Evolutionary conservation across 2,797 vertebrate genomes (phyloP), one percentile per base, ranked within the genome.

Genomic region (Tokudaia muenninki): DNA sequence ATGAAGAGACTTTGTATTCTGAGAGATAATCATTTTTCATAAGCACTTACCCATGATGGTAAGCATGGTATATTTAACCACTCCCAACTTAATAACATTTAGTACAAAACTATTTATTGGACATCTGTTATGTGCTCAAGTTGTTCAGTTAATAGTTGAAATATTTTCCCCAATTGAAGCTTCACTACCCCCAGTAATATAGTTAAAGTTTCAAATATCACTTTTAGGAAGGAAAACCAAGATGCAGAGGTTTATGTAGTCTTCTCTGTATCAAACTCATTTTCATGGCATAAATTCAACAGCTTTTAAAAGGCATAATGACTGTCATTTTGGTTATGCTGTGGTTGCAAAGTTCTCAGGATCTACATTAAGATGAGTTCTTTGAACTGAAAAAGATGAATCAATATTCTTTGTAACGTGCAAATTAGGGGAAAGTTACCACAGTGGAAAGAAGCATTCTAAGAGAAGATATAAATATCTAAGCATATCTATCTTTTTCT

Each of bases 341-440:
- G 21, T 78, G 26, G 6, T 94, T 94, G 13, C n/a, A 81, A 91
- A 79, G 47, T 92, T 78, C n/a, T 82, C 47, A 41, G 29, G 80
- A 72, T 81, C 92, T 94, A 89, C 16, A 89, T 24, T 26, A 92
- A 79, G 34, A 75, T 81, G 4, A 0, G 1, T 84, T 92, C 47
- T 93, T 84, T 86, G 44, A 96, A 84, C 81, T 77, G 55, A 88
- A 29, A 96, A 83, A 86, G 70, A 86, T 79, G 72, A 57, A 82
- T 95, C n/a, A 81, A 89, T 94, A 93, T 90, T 96, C 34, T 88
- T 91, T 90, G 83, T 96, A 72, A 31, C n/a, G 57, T 90, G 22
- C 44, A 65, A 44, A 82, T 22, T 77, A 93, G 78, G 65, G 16
- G 88, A 95, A 67, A 47, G 29, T 22, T 84, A 37, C 1, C 57